Base-by-base conservation (phyloP, 23 tunicate genomes). In the Clavelina lepadiformis region DNA sequence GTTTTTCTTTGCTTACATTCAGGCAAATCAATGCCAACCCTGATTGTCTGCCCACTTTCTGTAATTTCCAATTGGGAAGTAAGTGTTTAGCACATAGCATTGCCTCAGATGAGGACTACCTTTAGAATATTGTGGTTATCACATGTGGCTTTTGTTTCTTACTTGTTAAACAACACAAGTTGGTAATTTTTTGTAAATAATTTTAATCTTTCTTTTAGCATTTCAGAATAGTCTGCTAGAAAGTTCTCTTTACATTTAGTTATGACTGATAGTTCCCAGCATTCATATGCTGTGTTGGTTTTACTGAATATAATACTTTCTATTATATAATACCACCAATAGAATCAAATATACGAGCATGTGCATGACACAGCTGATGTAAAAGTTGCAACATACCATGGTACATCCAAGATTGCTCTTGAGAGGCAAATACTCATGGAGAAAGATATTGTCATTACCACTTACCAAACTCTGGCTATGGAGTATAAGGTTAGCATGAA, bases 61-160 rank as follows among this genome's bases (percentile, higher is more conserved):
- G 64, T 72, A 3, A 72, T 72, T 3, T 34, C 64, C 27, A 72
- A 72, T 35, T 72, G 77, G 77, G 67, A 49, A 67, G 77, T 72
- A 46, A 49, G 61, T 38, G 4, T 38, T 65, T 15, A 11, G n/a
- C n/a, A n/a, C n/a, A n/a, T n/a, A n/a, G n/a, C n/a, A n/a, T n/a
- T n/a, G n/a, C n/a, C n/a, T n/a, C n/a, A n/a, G n/a, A n/a, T n/a
- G n/a, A n/a, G n/a, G n/a, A n/a, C n/a, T n/a, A n/a, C n/a, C n/a
- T n/a, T n/a, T n/a, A n/a, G n/a, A n/a, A n/a, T n/a, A n/a, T n/a
- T n/a, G n/a, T n/a, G n/a, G n/a, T n/a, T n/a, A n/a, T n/a, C n/a
- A n/a, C n/a, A n/a, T n/a, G n/a, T n/a, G n/a, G n/a, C n/a, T n/a
- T n/a, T n/a, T n/a, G n/a, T n/a, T n/a, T n/a, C n/a, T n/a, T n/a